These are phyloP conservation scores for Cepphus grylle DNA, from an alignment of 2,113 vertebrate genomes.

Conservation along the genomic window DNA sequence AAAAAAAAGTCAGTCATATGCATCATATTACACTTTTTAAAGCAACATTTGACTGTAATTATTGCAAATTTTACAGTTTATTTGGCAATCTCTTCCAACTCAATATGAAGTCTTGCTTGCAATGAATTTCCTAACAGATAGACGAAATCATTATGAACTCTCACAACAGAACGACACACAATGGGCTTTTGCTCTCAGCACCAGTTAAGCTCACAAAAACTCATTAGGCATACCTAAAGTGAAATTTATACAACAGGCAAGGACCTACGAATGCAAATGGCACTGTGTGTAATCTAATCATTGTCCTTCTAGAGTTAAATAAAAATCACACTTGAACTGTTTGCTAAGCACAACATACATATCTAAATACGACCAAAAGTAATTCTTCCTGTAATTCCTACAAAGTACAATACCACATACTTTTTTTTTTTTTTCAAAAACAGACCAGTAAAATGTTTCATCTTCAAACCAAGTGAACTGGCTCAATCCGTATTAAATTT, in stretches of 20 bases:
- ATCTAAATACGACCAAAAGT: not conserved
- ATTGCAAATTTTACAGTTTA: slow-evolving; percentile 39
- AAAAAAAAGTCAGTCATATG: not conserved
- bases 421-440: not conserved
- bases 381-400: not conserved
- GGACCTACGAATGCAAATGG: not conserved
- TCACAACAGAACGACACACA: not conserved
- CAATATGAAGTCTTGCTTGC: not conserved
- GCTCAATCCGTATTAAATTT: slow-evolving; percentile 47
- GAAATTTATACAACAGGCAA: slow-evolving; percentile 53
- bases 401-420: not conserved
- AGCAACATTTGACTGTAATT: not conserved
- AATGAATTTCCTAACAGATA: not conserved
- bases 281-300: not conserved
- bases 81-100: slow-evolving; percentile 48
- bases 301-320: not conserved
- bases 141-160: not conserved
- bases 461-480: slow-evolving; percentile 46
- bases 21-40: not conserved
- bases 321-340: not conserved
- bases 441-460: not conserved
- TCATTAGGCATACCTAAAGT: not conserved
- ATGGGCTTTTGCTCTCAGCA: not conserved
- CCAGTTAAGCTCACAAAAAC: not conserved
- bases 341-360: not conserved